phyloP scores from a whole-genome alignment of 2,113 vertebrate species.

The Rhizomys pruinosus region DNA sequence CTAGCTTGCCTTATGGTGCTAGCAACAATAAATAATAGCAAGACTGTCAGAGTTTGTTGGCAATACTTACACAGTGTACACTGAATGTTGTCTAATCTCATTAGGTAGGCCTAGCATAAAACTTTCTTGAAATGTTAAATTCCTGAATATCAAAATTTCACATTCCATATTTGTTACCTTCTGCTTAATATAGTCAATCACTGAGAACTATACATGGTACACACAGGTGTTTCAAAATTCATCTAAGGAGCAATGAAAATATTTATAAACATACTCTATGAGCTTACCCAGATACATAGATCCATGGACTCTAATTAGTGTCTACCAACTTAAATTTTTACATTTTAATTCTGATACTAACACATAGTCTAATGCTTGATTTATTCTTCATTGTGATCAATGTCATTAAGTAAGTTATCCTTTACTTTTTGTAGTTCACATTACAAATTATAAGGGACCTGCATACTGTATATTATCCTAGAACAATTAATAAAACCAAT shows the following conservation, averaged over 20 bases:
- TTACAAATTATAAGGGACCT: neutral
- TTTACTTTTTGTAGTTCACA: neutral
- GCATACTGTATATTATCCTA: neutral
- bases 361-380: neutral
- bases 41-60: conserved; percentile 73
- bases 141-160: conserved; percentile 78
- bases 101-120: conserved; percentile 64
- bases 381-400: neutral
- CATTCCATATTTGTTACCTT: conserved; percentile 78
- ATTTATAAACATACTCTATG: conserved; percentile 29
- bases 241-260: conserved; percentile 72
- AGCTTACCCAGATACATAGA: neutral
- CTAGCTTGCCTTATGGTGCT: conserved; percentile 74
- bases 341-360: too few relatives aligned
- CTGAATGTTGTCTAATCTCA: conserved; percentile 58
- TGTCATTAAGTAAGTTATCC: too few relatives aligned
- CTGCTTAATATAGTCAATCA: conserved; percentile 80
- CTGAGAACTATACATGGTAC: conserved; percentile 72
- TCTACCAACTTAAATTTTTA: neutral
- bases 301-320: neutral
- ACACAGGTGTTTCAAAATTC: conserved; percentile 80
- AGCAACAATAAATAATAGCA: conserved; percentile 66
- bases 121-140: conserved; percentile 63
- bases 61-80: conserved; percentile 74
- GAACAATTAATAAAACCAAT: neutral